phyloP scores from a whole-genome alignment of 2,888 invertebrate genomes.

The Hydropsyche betteni region DNA sequence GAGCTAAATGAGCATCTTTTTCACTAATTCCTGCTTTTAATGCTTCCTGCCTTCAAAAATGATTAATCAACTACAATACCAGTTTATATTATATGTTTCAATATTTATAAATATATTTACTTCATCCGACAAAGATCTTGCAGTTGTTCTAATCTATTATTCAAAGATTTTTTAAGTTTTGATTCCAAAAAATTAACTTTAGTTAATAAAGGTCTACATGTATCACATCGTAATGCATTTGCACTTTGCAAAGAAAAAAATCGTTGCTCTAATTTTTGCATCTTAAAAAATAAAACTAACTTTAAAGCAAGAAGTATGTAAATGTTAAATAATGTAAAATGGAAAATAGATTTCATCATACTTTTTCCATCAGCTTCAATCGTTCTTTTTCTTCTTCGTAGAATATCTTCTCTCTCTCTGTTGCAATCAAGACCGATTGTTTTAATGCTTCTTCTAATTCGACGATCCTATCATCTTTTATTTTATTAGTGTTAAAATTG shows the following conservation, averaged over 20 bases:
- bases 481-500: conserved; percentile 64
- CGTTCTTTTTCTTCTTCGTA: conserved; percentile 72
- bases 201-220: conserved; percentile 72
- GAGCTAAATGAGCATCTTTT: conserved; percentile 87
- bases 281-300: conserved; percentile 60
- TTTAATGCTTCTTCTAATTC: conserved; percentile 84
- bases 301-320: too few relatives aligned
- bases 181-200: conserved; percentile 72
- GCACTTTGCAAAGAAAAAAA: conserved; percentile 75
- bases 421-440: conserved; percentile 79
- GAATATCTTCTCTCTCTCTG: conserved; percentile 73
- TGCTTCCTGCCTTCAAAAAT: conserved; percentile 77
- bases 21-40: conserved; percentile 85
- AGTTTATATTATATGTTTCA: too few relatives aligned
- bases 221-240: conserved; percentile 73
- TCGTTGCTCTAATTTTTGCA: conserved; percentile 75
- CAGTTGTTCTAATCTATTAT: conserved; percentile 73
- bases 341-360: conserved; percentile 55
- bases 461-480: conserved; percentile 68
- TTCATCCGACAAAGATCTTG: conserved; percentile 82
- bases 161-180: conserved; percentile 68
- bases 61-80: too few relatives aligned
- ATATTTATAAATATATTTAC: conserved; percentile 61
- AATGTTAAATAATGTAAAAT: conserved; percentile 23
- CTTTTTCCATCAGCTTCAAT: conserved; percentile 73